Evolutionary conservation across 2,797 vertebrate species (phyloP).

Genomic region (Phoxinus dragarum): DNA sequence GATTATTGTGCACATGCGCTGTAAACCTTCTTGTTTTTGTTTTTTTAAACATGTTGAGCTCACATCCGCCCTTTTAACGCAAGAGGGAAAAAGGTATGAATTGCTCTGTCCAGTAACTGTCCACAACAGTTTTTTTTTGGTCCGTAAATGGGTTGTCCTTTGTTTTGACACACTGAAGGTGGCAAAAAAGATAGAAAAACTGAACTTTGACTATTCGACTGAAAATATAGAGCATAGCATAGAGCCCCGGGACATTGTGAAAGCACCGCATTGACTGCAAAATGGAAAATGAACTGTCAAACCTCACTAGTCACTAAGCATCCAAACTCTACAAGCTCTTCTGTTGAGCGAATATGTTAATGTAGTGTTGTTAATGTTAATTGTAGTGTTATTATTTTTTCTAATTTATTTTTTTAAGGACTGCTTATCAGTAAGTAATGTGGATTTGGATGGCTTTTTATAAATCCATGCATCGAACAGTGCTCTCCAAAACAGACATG

Average conservation of each 20-base stretch:
- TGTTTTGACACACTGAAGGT: no score
- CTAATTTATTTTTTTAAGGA: constrained; percentile 58
- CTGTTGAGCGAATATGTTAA: constrained; percentile 58
- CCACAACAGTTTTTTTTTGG: no score
- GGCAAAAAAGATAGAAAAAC: neutral
- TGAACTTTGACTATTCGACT: constrained; percentile 12
- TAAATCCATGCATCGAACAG: constrained; percentile 62
- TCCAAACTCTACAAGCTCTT: constrained; percentile 18
- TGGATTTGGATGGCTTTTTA: constrained; percentile 47
- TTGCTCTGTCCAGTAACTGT: no score
- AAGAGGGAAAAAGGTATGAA: no score
- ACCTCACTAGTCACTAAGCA: constrained; percentile 16
- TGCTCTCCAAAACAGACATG: constrained; percentile 67
- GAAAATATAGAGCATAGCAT: neutral
- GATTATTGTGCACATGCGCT: no score
- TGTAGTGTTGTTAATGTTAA: constrained; percentile 46
- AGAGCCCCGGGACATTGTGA: neutral
- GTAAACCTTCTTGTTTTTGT: no score
- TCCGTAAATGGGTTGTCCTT: no score
- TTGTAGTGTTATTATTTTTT: neutral
- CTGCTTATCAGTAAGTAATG: constrained; percentile 68
- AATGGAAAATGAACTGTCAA: constrained; percentile 60
- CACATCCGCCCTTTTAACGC: no score
- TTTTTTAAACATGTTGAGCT: no score
- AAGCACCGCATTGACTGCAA: neutral